These are phyloP conservation scores for Myotis daubentonii DNA, from an alignment of 2,797 vertebrate species.

Conservation along the genomic window DNA sequence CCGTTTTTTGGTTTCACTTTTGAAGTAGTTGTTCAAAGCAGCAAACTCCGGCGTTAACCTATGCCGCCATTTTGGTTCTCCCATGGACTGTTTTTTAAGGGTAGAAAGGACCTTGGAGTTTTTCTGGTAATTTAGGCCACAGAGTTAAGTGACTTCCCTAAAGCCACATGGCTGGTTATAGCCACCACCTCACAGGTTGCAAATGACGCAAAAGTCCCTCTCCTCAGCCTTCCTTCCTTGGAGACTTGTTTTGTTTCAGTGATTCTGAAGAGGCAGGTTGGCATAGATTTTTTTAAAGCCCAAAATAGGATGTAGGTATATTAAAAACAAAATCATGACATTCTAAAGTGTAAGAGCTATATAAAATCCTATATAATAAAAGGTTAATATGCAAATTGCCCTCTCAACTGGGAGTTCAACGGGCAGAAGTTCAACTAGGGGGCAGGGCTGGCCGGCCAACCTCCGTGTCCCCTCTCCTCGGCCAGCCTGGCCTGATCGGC, in stretches of 20 bases:
- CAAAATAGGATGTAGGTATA: not conserved
- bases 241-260: not conserved
- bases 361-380: not conserved
- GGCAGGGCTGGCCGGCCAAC: too few relatives aligned
- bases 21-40: too few relatives aligned
- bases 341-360: not conserved
- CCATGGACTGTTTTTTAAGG: not conserved
- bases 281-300: constrained; percentile 1
- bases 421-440: too few relatives aligned
- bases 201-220: not conserved
- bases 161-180: not conserved
- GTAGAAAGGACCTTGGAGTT: not conserved
- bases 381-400: too few relatives aligned
- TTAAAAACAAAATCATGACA: not conserved
- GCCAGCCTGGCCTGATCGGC: too few relatives aligned
- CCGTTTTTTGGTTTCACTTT: too few relatives aligned
- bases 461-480: too few relatives aligned
- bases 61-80: too few relatives aligned
- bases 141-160: not conserved
- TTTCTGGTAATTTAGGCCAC: not conserved
- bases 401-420: too few relatives aligned
- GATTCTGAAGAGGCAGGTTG: not conserved
- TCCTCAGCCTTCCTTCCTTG: not conserved
- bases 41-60: too few relatives aligned
- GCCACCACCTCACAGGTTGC: not conserved